These are phyloP conservation scores for Cromileptes altivelis DNA, from an alignment of 2,113 vertebrate species.

Conservation along the genomic window DNA sequence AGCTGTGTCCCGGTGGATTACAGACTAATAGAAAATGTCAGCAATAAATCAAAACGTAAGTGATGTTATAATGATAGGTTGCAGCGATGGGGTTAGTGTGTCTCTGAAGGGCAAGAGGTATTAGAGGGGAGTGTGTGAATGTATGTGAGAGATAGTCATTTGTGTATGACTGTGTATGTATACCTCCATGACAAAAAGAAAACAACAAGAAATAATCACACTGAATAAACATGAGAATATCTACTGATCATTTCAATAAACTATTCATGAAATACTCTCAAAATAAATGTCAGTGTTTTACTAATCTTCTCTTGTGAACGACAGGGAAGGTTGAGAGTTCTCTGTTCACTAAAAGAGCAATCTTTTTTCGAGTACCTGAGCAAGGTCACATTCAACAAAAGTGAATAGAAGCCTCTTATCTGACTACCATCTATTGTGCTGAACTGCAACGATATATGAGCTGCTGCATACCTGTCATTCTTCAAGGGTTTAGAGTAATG, in stretches of 20 bases:
- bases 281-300: background rate
- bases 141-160: constrained; percentile 6
- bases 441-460: constrained; percentile 43
- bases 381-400: constrained; percentile 54
- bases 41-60: constrained; percentile 68
- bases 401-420: constrained; percentile 53
- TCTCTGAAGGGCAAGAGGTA: constrained; percentile 31
- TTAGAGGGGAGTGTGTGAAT: constrained; percentile 12
- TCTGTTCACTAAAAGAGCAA: constrained; percentile 2
- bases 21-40: constrained; percentile 69
- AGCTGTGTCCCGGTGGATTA: constrained; percentile 71
- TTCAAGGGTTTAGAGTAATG: constrained; percentile 61
- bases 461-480: constrained; percentile 72
- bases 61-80: constrained; percentile 67
- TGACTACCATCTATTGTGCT: constrained; percentile 36
- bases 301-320: background rate
- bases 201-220: background rate
- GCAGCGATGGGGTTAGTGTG: constrained; percentile 19
- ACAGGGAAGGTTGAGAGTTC: background rate
- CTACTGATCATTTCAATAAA: background rate
- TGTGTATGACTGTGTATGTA: background rate
- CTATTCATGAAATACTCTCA: background rate
- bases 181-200: background rate
- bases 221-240: background rate
- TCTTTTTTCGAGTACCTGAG: constrained; percentile 8